Conservation (phyloP, 2,113 vertebrate genomes). For the Lepisosteus oculatus region DNA sequence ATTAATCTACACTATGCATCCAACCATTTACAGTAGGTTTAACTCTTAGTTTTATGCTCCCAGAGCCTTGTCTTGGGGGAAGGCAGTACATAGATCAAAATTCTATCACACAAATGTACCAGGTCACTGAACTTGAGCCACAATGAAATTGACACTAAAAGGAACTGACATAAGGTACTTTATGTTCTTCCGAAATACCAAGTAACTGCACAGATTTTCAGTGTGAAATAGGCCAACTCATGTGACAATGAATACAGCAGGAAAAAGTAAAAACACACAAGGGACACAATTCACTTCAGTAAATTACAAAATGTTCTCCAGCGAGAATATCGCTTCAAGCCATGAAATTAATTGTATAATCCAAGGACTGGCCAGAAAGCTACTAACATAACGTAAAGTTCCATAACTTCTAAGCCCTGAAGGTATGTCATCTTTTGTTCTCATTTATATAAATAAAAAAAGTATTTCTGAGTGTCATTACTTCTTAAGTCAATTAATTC, state of each 20-base stretch:
- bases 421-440: slow-evolving; percentile 1
- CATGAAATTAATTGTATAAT: slow-evolving; percentile 3
- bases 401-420: neutral
- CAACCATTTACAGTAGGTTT: too few species aligned
- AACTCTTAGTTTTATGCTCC: too few species aligned
- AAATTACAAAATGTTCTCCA: neutral
- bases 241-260: neutral
- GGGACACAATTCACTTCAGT: neutral
- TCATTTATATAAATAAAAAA: neutral
- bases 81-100: too few species aligned
- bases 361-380: neutral
- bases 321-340: neutral
- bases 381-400: neutral
- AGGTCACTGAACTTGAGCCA: too few species aligned
- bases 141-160: too few species aligned
- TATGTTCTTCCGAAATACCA: too few species aligned
- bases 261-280: neutral
- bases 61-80: too few species aligned
- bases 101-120: too few species aligned
- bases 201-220: neutral
- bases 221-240: neutral
- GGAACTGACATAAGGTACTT: too few species aligned
- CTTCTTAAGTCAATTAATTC: neutral
- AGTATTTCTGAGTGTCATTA: neutral
- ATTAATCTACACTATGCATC: too few species aligned